A percentile compares a stretch with the other conserved stretches of the same genome.
Conservation (phyloP, 2,797 vertebrate species). For the Bradypodion ventrale region DNA sequence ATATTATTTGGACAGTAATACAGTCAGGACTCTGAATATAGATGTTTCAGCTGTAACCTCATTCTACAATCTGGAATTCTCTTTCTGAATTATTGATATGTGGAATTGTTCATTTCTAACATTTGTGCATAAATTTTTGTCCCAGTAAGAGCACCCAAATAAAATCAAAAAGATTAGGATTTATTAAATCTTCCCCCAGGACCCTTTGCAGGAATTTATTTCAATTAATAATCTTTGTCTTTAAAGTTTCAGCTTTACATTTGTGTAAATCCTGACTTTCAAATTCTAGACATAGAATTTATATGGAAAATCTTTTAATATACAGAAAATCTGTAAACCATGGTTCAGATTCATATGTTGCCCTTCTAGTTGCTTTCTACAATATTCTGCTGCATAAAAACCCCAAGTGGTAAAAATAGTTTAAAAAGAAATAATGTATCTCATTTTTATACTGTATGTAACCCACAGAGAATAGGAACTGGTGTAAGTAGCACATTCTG, state of each 20-base stretch:
- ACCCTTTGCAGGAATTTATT: conserved; percentile 5
- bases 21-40: not conserved
- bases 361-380: not conserved
- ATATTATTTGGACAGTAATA: conserved; percentile 2
- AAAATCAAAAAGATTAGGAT: conserved; percentile 6
- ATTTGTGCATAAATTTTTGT: not conserved
- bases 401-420: not conserved
- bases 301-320: not conserved
- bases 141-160: not conserved
- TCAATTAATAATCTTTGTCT: conserved; percentile 13
- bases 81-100: not conserved
- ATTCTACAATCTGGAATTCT: not conserved
- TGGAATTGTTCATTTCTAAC: conserved; percentile 3
- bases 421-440: no score
- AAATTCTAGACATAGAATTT: not conserved
- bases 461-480: not conserved
- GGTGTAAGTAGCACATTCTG: not conserved
- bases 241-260: not conserved
- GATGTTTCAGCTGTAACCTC: not conserved
- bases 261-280: conserved; percentile 5
- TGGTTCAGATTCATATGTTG: no score
- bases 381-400: not conserved
- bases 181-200: conserved; percentile 6
- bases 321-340: not conserved
- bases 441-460: not conserved